Evolutionary conservation across 2,797 vertebrate species (phyloP).

Genomic region (Pogoniulus pusillus): DNA sequence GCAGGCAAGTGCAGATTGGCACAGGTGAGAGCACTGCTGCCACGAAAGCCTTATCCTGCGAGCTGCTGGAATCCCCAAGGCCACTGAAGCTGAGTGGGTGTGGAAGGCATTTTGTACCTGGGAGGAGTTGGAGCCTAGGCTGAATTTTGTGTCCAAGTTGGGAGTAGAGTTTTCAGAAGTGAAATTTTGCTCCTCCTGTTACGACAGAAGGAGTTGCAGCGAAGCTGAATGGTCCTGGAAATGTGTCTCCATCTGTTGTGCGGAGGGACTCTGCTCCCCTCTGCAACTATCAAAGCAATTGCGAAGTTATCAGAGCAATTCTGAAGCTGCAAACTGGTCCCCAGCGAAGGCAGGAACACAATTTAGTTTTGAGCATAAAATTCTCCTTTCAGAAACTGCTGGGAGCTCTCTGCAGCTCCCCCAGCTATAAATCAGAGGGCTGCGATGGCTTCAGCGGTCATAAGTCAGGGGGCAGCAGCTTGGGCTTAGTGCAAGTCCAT

Average conservation of each 20-base stretch:
- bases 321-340: conserved; percentile 2
- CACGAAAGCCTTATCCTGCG: neutral
- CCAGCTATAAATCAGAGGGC: neutral
- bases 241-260: conserved; percentile 45
- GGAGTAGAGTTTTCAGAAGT: neutral
- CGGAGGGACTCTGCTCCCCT: neutral
- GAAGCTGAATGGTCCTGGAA: neutral
- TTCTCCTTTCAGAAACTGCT: neutral
- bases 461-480: neutral
- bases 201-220: neutral
- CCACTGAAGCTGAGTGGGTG: neutral
- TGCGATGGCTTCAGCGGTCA: neutral
- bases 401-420: neutral
- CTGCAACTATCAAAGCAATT: conserved; percentile 4
- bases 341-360: neutral
- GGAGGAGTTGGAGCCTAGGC: neutral
- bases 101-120: neutral
- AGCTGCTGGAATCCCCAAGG: neutral
- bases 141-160: neutral
- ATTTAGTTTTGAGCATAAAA: neutral
- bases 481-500: neutral
- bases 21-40: neutral
- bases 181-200: neutral
- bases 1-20: neutral
- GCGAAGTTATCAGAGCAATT: conserved; percentile 26